Evolutionary conservation across 2,797 vertebrate genomes (phyloP).

Genomic region (Sphenopsis melanotis): DNA sequence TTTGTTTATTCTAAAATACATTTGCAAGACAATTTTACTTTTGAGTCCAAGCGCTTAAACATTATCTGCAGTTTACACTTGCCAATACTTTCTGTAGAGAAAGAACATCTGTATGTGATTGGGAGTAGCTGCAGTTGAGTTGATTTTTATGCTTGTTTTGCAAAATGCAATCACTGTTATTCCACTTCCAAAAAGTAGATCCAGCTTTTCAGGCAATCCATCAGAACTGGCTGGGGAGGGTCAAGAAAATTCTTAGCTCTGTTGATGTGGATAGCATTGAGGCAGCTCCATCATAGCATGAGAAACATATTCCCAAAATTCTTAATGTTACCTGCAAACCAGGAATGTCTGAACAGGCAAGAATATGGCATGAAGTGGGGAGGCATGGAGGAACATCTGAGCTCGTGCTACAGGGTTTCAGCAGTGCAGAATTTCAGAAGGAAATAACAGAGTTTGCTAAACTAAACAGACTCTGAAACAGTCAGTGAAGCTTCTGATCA

Average conservation of each 20-base stretch:
- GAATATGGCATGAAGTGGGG: not conserved
- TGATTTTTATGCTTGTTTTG: not conserved
- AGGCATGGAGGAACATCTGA: not conserved
- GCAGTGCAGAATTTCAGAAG: not conserved
- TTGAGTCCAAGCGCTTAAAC: not conserved
- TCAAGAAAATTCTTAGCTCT: not conserved
- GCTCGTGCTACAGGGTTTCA: not conserved
- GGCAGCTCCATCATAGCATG: not conserved
- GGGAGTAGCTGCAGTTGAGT: not conserved
- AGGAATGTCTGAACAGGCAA: not conserved
- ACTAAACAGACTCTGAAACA: not conserved
- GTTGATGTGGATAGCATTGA: not conserved
- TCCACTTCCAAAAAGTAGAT: not conserved
- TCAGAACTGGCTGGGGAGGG: not conserved
- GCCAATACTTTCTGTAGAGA: not conserved
- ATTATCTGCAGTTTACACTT: not conserved
- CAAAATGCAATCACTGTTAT: not conserved
- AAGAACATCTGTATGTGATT: conserved; percentile 22
- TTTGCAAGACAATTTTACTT: not conserved
- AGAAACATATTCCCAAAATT: not conserved
- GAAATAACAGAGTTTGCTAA: not conserved
- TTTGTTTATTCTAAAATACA: not conserved
- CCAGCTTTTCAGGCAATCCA: not conserved
- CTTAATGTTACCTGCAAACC: not conserved
- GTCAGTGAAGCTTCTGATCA: not conserved